These are phyloP conservation scores for Hypselothyrea guttata DNA, from an alignment of 2,888 invertebrate species.

Conservation along the genomic window DNA sequence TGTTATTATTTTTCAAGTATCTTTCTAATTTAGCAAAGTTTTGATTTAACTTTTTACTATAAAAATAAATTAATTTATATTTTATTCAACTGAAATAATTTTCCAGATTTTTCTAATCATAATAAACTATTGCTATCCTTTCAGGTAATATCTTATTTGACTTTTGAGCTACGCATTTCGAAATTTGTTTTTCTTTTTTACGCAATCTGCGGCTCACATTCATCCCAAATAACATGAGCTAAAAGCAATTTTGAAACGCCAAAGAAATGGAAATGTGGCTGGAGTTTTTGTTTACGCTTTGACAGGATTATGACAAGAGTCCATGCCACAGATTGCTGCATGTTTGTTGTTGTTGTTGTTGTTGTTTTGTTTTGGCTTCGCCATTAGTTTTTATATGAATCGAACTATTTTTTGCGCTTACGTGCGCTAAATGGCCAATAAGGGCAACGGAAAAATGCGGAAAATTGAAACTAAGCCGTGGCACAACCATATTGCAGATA, in stretches of 20 bases:
- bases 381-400: slow-evolving; percentile 77
- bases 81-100: too few species aligned
- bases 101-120: too few species aligned
- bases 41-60: too few species aligned
- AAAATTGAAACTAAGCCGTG: slow-evolving; percentile 65
- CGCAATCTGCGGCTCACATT: slow-evolving; percentile 3
- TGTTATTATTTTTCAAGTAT: neutral
- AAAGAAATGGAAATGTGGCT: slow-evolving; percentile 22
- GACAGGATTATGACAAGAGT: slow-evolving; percentile 72
- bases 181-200: too few species aligned
- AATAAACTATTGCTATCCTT: too few species aligned
- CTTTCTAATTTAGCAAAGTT: neutral
- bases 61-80: too few species aligned
- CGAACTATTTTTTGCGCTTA: slow-evolving; percentile 68
- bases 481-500: slow-evolving; percentile 60
- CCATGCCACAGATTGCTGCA: slow-evolving; percentile 51
- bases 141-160: too few species aligned
- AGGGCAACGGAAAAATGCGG: slow-evolving; percentile 37
- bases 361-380: slow-evolving; percentile 24
- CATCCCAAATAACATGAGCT: neutral
- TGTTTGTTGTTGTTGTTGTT: slow-evolving; percentile 15
- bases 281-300: slow-evolving; percentile 77
- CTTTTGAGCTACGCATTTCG: too few species aligned
- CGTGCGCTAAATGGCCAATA: slow-evolving; percentile 78
- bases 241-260: slow-evolving; percentile 19